Percentiles rank a stretch among this genome's conserved stretches.
Conservation (phyloP, 2,113 vertebrate genomes). For the Phocoena sinus region DNA sequence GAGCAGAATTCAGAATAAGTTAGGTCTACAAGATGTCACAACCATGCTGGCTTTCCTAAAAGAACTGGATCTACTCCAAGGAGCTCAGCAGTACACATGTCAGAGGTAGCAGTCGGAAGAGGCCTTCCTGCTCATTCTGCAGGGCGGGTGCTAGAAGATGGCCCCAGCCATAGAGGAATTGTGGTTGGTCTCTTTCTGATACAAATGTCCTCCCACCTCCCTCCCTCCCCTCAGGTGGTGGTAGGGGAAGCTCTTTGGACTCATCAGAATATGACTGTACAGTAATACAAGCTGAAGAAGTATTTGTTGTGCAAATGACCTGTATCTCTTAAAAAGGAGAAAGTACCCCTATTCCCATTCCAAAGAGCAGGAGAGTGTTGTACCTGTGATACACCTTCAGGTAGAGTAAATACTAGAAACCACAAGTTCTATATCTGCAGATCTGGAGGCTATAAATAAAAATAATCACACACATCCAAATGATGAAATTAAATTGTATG, state of each 20-base stretch:
- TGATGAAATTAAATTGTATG: background rate
- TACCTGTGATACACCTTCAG: background rate
- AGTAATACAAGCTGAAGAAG: background rate
- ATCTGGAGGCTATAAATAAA: background rate
- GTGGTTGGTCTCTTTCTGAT: background rate
- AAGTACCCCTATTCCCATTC: background rate
- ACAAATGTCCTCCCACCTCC: background rate
- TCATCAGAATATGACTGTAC: background rate
- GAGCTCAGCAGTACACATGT: background rate
- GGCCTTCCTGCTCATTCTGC: background rate
- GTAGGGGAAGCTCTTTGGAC: background rate
- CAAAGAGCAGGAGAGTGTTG: background rate
- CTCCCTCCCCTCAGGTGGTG: background rate
- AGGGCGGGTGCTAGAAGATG: background rate
- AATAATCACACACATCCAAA: slow-evolving; percentile 17
- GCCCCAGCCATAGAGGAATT: background rate
- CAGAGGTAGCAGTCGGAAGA: background rate
- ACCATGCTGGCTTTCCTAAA: background rate
- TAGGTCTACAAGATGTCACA: background rate
- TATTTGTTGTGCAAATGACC: background rate
- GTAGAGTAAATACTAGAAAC: slow-evolving; percentile 8
- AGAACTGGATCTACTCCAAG: background rate
- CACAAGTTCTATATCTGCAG: background rate
- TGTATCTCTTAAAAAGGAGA: background rate
- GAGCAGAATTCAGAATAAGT: slow-evolving; percentile 12